Base-by-base conservation (phyloP, 2,797 vertebrate genomes). In the Enteromius anoplus region DNA sequence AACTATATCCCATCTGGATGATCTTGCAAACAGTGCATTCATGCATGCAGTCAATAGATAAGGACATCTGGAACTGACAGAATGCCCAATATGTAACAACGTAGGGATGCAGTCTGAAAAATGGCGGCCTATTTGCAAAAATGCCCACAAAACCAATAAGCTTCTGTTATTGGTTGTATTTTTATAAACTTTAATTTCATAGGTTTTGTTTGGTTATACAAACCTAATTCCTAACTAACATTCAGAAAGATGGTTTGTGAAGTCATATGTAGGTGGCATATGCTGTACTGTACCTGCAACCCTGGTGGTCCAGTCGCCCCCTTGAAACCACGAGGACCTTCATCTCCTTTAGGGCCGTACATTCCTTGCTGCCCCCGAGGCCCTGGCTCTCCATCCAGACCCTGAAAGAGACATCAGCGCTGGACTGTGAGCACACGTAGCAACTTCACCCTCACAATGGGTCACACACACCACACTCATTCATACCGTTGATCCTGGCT, bases 291-390 rank as follows among this genome's bases (percentile, higher is more conserved):
- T 71, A 97, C 97, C 95, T 98, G 97, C 45, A 97, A 91, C 81
- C 97, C 97, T 68, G 89, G 84, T 26, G 97, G 95, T 7, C 97
- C 97, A 5, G 88, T 87, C 45, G 89, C 81, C 17, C 97, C 96
- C 77, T 94, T 93, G 66, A 95, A 95, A 49, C 97, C 97, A 77
- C 96, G 92, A 0, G 77, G 26, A 70, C 97, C 97, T 85, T 99
- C 97, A 60, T 99, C 97, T 85, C 97, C 97, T 89, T 99, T 99
- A 60, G 94, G 94, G 1, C 97, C 97, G 0, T 95, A 94, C 95
- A 98, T 96, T 23, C 97, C 97, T 82, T 96, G 96, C 88, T 97
- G 96, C 53, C 97, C 97, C 11, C 95, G 94, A 49, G 94, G 96
- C 3, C 97, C 97, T n/a, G 95, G 91, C 76, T 97, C 96, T 15